These are phyloP conservation scores for Brachionus rubens DNA, from an alignment of 1,140 invertebrate species.

Conservation along the genomic window DNA sequence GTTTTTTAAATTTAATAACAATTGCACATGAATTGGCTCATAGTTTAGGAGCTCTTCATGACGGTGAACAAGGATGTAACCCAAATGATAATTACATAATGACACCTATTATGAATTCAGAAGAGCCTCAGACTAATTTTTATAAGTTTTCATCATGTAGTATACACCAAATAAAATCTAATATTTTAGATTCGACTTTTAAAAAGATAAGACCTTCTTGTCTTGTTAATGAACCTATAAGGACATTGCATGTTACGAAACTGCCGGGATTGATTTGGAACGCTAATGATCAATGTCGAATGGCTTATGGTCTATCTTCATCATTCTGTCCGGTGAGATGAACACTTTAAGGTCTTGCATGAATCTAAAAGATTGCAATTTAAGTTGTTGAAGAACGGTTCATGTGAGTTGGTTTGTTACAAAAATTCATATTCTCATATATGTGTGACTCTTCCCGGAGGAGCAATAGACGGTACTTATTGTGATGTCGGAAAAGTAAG, in stretches of 20 bases:
- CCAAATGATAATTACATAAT: background rate
- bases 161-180: background rate
- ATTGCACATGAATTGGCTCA: conserved; percentile 34
- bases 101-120: background rate
- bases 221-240: background rate
- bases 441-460: background rate
- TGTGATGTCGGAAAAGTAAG: conserved; percentile 28
- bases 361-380: too few relatives aligned
- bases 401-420: background rate
- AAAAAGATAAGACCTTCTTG: background rate
- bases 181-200: background rate
- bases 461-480: conserved; percentile 8
- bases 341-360: too few relatives aligned
- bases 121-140: conserved; percentile 13
- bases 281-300: conserved; percentile 18
- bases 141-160: conserved; percentile 3
- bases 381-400: background rate
- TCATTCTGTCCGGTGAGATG: background rate
- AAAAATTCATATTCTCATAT: background rate
- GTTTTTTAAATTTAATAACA: background rate
- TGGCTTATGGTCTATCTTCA: background rate
- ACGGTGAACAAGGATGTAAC: background rate
- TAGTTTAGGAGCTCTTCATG: conserved; percentile 12
- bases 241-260: background rate
- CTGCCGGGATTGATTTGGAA: conserved; percentile 4